phyloP scores from a whole-genome alignment of 2,113 vertebrate genomes.

The Microcebus ravelobensis region DNA sequence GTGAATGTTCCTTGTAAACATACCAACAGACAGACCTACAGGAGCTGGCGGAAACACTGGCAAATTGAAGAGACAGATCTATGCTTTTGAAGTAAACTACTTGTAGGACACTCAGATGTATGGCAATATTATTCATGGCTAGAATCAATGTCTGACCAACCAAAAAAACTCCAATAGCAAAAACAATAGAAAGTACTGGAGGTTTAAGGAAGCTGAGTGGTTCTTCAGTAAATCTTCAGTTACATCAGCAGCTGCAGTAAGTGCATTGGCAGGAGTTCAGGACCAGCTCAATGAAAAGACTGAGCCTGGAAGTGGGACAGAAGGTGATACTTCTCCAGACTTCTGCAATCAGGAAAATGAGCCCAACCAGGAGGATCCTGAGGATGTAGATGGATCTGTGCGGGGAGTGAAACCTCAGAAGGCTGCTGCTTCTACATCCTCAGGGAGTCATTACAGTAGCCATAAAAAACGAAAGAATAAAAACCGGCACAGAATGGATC shows the following conservation, averaged over 20 bases:
- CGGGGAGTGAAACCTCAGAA: too few relatives aligned
- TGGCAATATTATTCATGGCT: slow-evolving; percentile 98
- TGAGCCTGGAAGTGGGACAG: too few relatives aligned
- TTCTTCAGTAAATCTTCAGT: slow-evolving; percentile 99
- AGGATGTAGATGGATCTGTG: too few relatives aligned
- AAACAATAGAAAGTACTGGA: slow-evolving; percentile 95
- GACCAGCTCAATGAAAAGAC: slow-evolving; percentile 99
- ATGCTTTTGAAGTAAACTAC: slow-evolving; percentile 98
- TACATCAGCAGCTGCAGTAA: slow-evolving; percentile 97
- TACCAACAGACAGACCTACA: too few relatives aligned
- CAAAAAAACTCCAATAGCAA: slow-evolving; percentile 99
- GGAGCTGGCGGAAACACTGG: slow-evolving; percentile 90
- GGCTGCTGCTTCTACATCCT: too few relatives aligned
- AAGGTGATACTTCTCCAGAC: too few relatives aligned
- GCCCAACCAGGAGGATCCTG: too few relatives aligned
- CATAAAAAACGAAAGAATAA: too few relatives aligned
- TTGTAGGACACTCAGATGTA: slow-evolving; percentile 99
- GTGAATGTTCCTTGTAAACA: neutral
- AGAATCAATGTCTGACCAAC: slow-evolving; percentile 98
- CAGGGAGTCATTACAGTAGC: too few relatives aligned
- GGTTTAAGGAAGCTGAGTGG: slow-evolving; percentile 98
- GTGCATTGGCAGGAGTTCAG: slow-evolving; percentile 95
- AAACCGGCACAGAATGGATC: too few relatives aligned
- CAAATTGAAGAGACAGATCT: slow-evolving; percentile 98
- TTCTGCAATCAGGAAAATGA: too few relatives aligned